These are phyloP conservation scores for Heteromormyrus szaboi DNA, from an alignment of 2,797 vertebrate species.

Conservation along the genomic window DNA sequence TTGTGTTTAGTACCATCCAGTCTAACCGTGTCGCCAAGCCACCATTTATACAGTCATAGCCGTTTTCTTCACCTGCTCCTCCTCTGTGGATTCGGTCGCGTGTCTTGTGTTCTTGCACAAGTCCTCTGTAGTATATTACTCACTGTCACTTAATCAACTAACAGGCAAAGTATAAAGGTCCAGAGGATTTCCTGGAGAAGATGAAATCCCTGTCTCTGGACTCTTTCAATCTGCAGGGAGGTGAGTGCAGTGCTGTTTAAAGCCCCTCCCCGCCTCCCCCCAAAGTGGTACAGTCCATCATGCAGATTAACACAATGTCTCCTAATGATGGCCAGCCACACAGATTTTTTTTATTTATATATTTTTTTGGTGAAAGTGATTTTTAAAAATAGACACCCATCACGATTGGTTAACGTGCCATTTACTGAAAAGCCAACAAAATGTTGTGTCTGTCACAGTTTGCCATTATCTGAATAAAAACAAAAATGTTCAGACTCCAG, in stretches of 20 bases:
- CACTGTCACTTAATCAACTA: background rate
- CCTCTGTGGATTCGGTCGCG: background rate
- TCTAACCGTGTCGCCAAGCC: background rate
- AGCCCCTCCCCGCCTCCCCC: background rate
- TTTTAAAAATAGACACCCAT: background rate
- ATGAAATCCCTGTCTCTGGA: slow-evolving; percentile 70
- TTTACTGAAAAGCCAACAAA: background rate
- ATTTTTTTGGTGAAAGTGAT: background rate
- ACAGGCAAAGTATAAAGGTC: slow-evolving; percentile 61
- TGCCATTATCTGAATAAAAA: background rate
- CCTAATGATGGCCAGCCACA: background rate
- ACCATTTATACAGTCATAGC: background rate
- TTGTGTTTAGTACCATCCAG: background rate
- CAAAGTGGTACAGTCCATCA: background rate
- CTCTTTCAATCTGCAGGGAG: slow-evolving; percentile 44
- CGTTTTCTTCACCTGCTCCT: background rate
- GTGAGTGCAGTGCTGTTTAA: slow-evolving; percentile 44
- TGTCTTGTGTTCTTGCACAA: background rate
- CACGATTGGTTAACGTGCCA: background rate
- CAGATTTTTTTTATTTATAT: background rate
- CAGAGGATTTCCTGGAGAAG: slow-evolving; percentile 64
- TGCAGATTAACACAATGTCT: background rate
- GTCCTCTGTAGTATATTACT: background rate
- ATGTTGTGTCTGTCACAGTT: background rate
- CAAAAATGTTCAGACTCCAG: background rate